Conservation (phyloP, 2,113 vertebrate species). For the Rhea americana region DNA sequence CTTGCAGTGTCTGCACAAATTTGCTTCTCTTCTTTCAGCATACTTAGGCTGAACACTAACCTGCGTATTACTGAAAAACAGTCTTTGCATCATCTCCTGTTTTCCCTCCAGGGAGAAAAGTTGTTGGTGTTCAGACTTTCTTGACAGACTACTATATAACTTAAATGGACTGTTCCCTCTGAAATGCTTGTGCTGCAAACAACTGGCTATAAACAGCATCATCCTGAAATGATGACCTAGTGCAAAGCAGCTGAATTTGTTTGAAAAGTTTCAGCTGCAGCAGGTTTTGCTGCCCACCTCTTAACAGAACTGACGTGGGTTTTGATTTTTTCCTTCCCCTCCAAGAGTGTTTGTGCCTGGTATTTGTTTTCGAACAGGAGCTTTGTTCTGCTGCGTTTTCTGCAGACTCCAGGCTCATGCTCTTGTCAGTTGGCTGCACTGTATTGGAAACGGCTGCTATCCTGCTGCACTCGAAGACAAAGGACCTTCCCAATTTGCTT, state of each 20-base stretch:
- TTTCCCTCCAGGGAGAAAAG: background rate
- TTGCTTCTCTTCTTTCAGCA: background rate
- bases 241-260: background rate
- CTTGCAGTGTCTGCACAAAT: background rate
- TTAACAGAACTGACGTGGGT: background rate
- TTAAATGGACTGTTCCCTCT: background rate
- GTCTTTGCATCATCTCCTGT: background rate
- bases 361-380: background rate
- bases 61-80: background rate
- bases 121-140: background rate
- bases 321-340: too few species aligned
- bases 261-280: background rate
- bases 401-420: background rate
- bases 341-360: background rate
- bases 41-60: background rate
- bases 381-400: background rate
- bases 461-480: background rate
- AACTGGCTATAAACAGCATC: background rate
- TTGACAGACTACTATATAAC: background rate
- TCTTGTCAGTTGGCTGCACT: slow-evolving; percentile 11
- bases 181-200: background rate
- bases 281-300: background rate
- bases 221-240: background rate
- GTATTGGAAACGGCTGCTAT: background rate
- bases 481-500: background rate